Conservation (phyloP, 2,888 invertebrate species). For the Diarsia mendica region DNA sequence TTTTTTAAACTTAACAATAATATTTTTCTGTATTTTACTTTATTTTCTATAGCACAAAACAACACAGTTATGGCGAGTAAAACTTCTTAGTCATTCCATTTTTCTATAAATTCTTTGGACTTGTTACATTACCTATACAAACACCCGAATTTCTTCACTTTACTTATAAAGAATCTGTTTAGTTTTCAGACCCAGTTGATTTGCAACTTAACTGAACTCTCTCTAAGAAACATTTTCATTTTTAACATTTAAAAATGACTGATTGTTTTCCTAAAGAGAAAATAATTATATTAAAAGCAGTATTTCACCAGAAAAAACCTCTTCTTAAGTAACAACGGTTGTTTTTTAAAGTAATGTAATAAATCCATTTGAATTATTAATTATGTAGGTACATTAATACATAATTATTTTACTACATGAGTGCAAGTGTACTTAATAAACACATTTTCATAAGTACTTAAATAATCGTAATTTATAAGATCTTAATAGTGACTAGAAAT, state of each 20-base stretch:
- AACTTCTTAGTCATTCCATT: constrained; percentile 79
- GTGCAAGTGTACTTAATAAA: constrained; percentile 77
- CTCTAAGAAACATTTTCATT: constrained; percentile 49
- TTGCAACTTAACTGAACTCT: background rate
- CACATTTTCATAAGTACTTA: constrained; percentile 78
- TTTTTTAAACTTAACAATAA: constrained; percentile 57
- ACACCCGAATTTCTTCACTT: background rate
- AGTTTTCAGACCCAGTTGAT: background rate
- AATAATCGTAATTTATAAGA: constrained; percentile 81
- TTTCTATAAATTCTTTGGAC: constrained; percentile 57
- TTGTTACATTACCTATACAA: constrained; percentile 57
- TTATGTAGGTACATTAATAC: constrained; percentile 45
- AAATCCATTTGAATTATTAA: constrained; percentile 50
- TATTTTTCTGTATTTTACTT: constrained; percentile 52
- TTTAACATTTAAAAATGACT: constrained; percentile 61
- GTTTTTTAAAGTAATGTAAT: constrained; percentile 41
- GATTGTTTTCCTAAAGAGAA: constrained; percentile 22
- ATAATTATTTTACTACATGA: constrained; percentile 55
- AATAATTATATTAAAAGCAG: background rate
- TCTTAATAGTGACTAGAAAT: constrained; percentile 81
- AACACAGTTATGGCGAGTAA: constrained; percentile 68
- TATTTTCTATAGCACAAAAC: constrained; percentile 71
- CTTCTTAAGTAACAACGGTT: too few species aligned
- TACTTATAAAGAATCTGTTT: background rate
- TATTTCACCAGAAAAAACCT: background rate